These are phyloP conservation scores for Chrysogorgia sp. DNA, from an alignment of 92 coral and sea anemone species.

Conservation along the genomic window DNA sequence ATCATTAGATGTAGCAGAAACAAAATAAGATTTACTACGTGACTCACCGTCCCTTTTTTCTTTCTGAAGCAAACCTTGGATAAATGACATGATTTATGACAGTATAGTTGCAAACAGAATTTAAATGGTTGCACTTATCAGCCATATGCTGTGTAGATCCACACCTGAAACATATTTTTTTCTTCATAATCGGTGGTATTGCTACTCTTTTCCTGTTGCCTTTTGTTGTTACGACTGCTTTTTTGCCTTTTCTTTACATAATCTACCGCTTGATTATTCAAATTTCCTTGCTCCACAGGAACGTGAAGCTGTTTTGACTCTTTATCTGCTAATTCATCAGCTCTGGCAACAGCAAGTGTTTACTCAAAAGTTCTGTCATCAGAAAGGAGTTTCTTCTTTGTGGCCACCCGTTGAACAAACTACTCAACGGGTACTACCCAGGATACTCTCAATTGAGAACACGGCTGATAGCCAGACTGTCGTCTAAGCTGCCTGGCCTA, in stretches of 20 bases:
- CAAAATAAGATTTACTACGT: background rate
- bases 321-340: constrained; percentile 53
- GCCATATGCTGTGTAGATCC: constrained; percentile 23
- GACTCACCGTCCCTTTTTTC: too few relatives aligned
- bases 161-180: constrained; percentile 6
- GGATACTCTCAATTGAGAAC: too few relatives aligned
- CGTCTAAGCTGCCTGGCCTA: too few relatives aligned
- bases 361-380: constrained; percentile 49
- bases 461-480: too few relatives aligned
- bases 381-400: constrained; percentile 47
- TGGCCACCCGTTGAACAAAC: too few relatives aligned
- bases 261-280: background rate
- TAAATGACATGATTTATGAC: background rate
- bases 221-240: too few relatives aligned
- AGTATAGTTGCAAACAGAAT: background rate
- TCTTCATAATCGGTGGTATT: background rate
- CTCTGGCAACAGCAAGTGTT: constrained; percentile 52
- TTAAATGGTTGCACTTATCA: background rate
- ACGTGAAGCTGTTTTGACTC: constrained; percentile 51
- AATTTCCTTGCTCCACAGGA: too few relatives aligned
- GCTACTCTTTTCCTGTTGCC: background rate
- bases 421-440: too few relatives aligned
- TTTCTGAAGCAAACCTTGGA: background rate
- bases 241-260: too few relatives aligned
- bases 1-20: too few relatives aligned